A percentile compares a stretch with the other conserved stretches of the same genome.
Evolutionary conservation across 2,797 vertebrate genomes (phyloP).

Genomic region (Dryobates pubescens): DNA sequence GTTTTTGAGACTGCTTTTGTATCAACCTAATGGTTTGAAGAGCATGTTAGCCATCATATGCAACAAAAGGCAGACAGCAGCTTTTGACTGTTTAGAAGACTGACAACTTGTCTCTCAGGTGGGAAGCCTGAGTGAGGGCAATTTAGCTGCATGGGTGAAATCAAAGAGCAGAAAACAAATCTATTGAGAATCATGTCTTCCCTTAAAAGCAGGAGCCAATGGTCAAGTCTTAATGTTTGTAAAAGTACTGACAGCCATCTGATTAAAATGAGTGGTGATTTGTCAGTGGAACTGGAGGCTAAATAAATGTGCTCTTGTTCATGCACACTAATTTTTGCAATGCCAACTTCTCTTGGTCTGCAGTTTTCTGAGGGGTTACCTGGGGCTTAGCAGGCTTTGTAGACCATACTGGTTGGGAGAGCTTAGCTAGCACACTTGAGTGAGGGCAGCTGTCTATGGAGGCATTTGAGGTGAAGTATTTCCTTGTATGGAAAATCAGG

Average conservation of each 20-base stretch:
- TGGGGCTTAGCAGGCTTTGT: neutral
- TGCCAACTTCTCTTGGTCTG: neutral
- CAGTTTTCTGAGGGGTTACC: neutral
- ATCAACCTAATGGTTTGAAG: neutral
- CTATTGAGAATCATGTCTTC: neutral
- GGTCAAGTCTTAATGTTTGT: neutral
- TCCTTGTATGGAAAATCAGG: neutral
- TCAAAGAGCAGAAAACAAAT: neutral
- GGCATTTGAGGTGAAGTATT: neutral
- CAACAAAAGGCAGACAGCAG: neutral
- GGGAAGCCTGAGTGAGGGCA: neutral
- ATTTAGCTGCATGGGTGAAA: neutral
- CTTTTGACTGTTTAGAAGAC: neutral
- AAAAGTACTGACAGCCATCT: neutral
- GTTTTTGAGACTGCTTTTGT: neutral
- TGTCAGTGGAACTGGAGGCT: neutral
- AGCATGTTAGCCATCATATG: accelerated
- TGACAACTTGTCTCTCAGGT: neutral
- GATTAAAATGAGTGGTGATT: neutral
- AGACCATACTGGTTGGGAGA: neutral
- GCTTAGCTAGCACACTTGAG: neutral
- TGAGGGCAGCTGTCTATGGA: neutral
- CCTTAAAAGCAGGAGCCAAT: neutral
- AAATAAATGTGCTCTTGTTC: neutral
- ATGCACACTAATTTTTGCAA: neutral